Percentiles rank a stretch among this genome's conserved stretches.
Evolutionary conservation across 2,113 vertebrate species (phyloP).

Genomic region (Otolemur garnettii): DNA sequence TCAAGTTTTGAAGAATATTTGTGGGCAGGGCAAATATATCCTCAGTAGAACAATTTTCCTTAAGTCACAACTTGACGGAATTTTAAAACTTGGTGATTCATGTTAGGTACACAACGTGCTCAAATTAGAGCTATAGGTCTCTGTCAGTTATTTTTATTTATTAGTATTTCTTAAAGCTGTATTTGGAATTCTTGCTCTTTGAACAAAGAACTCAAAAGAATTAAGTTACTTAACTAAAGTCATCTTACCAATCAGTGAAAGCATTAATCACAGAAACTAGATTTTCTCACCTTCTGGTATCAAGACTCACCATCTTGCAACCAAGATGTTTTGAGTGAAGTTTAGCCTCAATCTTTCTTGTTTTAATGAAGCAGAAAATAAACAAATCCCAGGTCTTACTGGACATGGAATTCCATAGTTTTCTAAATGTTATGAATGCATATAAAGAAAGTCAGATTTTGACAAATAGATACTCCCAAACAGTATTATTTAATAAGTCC

Average conservation of each 20-base stretch:
- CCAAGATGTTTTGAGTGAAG: background rate
- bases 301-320: background rate
- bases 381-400: background rate
- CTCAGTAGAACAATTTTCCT: background rate
- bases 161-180: background rate
- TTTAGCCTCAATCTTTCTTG: background rate
- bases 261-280: background rate
- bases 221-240: conserved; percentile 11
- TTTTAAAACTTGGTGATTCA: background rate
- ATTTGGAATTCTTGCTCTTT: conserved; percentile 9
- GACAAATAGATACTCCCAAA: background rate
- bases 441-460: conserved; percentile 20
- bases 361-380: conserved; percentile 37
- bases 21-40: background rate
- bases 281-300: background rate
- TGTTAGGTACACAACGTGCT: background rate
- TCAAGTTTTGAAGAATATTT: background rate
- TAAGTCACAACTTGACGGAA: background rate
- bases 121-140: background rate
- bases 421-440: background rate
- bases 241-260: background rate
- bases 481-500: conserved; percentile 19
- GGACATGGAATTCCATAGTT: background rate
- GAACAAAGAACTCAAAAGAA: conserved; percentile 46
- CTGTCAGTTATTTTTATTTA: background rate